Percentiles rank a stretch among this genome's conserved stretches.
phyloP scores from a whole-genome alignment of 2,797 vertebrate genomes.

The Coendou prehensilis region DNA sequence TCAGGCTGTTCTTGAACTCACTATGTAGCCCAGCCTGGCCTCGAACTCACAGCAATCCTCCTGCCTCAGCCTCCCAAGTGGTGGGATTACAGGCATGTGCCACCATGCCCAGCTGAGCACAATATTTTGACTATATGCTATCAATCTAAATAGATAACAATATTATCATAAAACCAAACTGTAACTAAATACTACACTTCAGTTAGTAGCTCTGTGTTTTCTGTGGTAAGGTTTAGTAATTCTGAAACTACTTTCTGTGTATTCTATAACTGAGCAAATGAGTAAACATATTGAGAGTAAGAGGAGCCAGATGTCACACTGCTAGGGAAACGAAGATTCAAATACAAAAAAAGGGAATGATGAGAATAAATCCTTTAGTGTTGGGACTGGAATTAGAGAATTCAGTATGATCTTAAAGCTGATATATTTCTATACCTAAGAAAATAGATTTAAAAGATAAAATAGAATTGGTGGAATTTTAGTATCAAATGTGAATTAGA shows the following conservation, averaged over 20 bases:
- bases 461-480: neutral
- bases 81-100: neutral
- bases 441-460: neutral
- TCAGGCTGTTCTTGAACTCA: neutral
- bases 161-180: neutral
- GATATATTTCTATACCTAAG: neutral
- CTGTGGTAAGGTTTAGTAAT: neutral
- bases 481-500: neutral
- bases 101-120: neutral
- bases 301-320: neutral
- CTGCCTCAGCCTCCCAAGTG: neutral
- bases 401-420: neutral
- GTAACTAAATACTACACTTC: neutral
- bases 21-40: too few species aligned
- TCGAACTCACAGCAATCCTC: neutral
- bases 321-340: neutral
- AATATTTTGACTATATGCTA: neutral
- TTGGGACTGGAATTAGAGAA: neutral
- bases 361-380: fast-evolving
- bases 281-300: neutral
- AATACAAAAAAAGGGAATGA: neutral
- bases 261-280: neutral
- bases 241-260: constrained; percentile 40
- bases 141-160: neutral
- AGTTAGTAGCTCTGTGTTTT: neutral